Base-by-base conservation (phyloP, 2,113 vertebrate genomes). In the Muntiacus muntjak region DNA sequence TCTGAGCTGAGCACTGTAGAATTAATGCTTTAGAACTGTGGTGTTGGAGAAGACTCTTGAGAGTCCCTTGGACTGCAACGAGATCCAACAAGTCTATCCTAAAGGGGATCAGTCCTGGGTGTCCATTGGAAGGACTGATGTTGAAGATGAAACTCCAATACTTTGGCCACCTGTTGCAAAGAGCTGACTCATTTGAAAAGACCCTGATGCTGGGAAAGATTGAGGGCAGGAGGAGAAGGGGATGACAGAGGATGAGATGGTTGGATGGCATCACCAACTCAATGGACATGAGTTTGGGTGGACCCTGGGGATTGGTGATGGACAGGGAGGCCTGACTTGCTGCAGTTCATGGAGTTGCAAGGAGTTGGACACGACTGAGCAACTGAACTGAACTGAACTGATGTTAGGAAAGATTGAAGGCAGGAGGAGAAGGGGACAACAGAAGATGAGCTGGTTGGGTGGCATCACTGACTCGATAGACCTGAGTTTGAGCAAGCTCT, bases 341-440 rank as follows among this genome's bases (percentile, higher is more conserved):
- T 71, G 19, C 0, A 1, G 9, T 40, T 71, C 67, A 71, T 71
- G n/a, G n/a, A 19, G n/a, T 71, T 0, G 19, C 67, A 40, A 40
- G 19, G 67, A 23, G n/a, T 71, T 10, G 11, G 67, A 71, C 36
- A 40, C 0, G 16, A 71, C 19, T 40, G 64, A 71, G 64, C 1
- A 5, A 71, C n/a, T 23, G 67, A 40, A 71, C 67, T 71, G 9
- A 71, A 36, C 64, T 40, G n/a, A 71, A 23, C 10, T 40, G 10
- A 71, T 71, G 67, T 10, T 71, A 5, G n/a, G 67, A 71, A 71
- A 71, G 67, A 71, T 12, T 40, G n/a, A 71, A 40, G 36, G n/a
- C 10, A 71, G 19, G 1, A 71, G n/a, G n/a, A 71, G n/a, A 21
- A 71, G 17, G n/a, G 64, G 67, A 71, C 19, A n/a, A 71, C n/a